Evolutionary conservation across 92 coral and sea anemone species (phyloP).

Genomic region (Parazoanthus swiftii): DNA sequence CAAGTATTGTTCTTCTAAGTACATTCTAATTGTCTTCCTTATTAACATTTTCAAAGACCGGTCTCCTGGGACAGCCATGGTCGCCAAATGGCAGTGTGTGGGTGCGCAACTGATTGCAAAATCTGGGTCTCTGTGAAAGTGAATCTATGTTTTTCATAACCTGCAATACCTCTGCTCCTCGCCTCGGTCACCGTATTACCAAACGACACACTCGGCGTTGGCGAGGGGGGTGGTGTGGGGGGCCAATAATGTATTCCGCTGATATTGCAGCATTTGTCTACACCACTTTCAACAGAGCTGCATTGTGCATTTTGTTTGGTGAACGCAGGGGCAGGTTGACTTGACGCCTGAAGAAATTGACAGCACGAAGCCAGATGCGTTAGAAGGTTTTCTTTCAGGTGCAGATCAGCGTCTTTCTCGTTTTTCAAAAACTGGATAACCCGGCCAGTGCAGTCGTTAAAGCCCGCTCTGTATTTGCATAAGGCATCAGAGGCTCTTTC

Average conservation of each 20-base stretch:
- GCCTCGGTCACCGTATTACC: background rate
- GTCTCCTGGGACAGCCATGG: slow-evolving; percentile 33
- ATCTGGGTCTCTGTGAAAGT: background rate
- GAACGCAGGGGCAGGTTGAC: slow-evolving; percentile 22
- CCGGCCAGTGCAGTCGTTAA: slow-evolving; percentile 55
- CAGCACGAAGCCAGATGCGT: slow-evolving; percentile 58
- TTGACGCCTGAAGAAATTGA: slow-evolving; percentile 34
- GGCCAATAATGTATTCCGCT: slow-evolving; percentile 33
- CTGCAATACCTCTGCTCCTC: background rate
- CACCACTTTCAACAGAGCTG: background rate
- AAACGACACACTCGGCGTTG: slow-evolving; percentile 16
- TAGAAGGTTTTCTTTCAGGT: slow-evolving; percentile 56
- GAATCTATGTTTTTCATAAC: slow-evolving; percentile 14
- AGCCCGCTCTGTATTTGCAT: slow-evolving; percentile 62
- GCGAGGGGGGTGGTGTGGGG: slow-evolving; percentile 46
- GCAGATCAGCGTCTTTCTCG: slow-evolving; percentile 48
- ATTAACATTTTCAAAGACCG: background rate
- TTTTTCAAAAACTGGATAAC: slow-evolving; percentile 53
- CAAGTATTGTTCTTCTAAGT: slow-evolving; percentile 31
- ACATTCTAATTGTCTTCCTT: slow-evolving; percentile 34
- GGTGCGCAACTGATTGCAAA: slow-evolving; percentile 18
- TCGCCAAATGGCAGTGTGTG: slow-evolving; percentile 25
- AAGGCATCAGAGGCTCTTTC: slow-evolving; percentile 44
- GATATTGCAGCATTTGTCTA: slow-evolving; percentile 7
- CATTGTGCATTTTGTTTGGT: background rate